A percentile compares a stretch with the other conserved stretches of the same genome.
These are phyloP conservation scores for Urocynchramus pylzowi DNA, from an alignment of 2,113 vertebrate species.

Conservation along the genomic window DNA sequence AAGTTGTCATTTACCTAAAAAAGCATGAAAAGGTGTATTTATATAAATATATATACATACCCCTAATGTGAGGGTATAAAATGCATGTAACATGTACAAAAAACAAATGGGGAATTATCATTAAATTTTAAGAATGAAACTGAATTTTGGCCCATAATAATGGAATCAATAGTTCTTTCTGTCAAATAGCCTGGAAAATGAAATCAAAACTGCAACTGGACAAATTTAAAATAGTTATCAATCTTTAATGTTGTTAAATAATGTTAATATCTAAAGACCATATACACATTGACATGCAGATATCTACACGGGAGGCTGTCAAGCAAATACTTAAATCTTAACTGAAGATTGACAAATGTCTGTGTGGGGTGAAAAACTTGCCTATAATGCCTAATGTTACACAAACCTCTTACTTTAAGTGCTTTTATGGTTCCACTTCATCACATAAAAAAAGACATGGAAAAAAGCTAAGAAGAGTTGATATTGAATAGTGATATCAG, in stretches of 20 bases:
- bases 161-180: background rate
- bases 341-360: background rate
- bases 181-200: background rate
- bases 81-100: background rate
- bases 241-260: background rate
- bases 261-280: background rate
- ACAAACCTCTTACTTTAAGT: background rate
- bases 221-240: background rate
- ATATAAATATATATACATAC: background rate
- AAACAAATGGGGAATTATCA: background rate
- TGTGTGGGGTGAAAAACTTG: background rate
- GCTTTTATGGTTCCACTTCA: background rate
- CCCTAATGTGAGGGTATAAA: background rate
- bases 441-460: background rate
- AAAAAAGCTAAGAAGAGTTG: background rate
- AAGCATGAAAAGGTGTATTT: background rate
- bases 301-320: background rate
- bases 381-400: background rate
- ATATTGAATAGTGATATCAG: background rate
- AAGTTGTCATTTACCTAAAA: conserved; percentile 80
- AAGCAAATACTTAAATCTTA: background rate
- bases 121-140: background rate
- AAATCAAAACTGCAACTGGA: background rate
- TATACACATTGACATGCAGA: background rate
- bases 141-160: background rate